Base-by-base conservation (phyloP, 2,888 invertebrate species). In the Tiphia femorata region DNA sequence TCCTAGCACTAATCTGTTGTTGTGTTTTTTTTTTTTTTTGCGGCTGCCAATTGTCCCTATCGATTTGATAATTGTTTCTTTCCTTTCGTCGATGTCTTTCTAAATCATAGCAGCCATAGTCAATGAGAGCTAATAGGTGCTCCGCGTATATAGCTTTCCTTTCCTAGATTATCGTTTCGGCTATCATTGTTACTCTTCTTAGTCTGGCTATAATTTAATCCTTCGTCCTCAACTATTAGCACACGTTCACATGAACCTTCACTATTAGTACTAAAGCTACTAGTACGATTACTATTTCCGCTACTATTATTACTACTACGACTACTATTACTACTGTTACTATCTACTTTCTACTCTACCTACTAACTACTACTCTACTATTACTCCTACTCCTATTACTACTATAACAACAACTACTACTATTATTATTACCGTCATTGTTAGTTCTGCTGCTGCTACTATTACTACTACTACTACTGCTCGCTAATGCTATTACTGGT, bases 381-480 rank as follows among this genome's bases (percentile, higher is more conserved):
- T 12, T 37, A 17, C 37, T 47, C 41, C 44, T 52, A 57, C 40
- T 40, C 20, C 33, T 43, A 48, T 41, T 57, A 49, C 40, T 50
- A 52, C 40, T 40, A 30, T 41, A 7, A 40, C 12, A 33, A 48
- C 58, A 44, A 65, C 50, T 70, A 59, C 52, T 55, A 63, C 43
- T 55, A 58, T 23, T 47, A 59, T 21, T 23, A 37, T 42, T 55
- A 58, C 33, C 56, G 55, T 38, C 25, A 37, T 37, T 48, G 25
- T 10, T 48, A 48, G 37, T 35, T 23, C 12, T 42, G 16, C 35
- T 4, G 16, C 14, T 35, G 16, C 35, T 35, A 35, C 14, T 35
- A 35, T 14, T 35, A 14, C 35, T 35, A 14, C 16, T 12, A 35
- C 12, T 35, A 35, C 19, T 37, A 37, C 3, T 19, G 19, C 19